Base-by-base conservation (phyloP, 2,888 invertebrate genomes). In the Hyles lineata region DNA sequence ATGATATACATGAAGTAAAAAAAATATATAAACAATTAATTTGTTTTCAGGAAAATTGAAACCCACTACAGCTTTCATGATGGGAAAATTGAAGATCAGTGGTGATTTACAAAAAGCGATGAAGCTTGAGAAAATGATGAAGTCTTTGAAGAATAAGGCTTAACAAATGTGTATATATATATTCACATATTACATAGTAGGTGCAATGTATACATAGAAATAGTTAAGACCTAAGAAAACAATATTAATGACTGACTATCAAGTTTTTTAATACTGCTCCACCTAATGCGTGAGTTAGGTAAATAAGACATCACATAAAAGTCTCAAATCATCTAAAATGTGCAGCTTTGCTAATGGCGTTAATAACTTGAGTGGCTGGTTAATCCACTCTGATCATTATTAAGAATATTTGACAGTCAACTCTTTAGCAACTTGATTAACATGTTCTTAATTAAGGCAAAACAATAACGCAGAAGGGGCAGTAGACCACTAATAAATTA, bases 91-190 rank as follows among this genome's bases (percentile, higher is more conserved):
- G 81, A 99, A 99, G 93, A 98, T 99, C 79, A 96, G 95, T 77
- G 99, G 99, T 0, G 98, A 99, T 87, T 95, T 99, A 83, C 97
- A 97, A 82, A 98, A 98, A 87, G 99, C 99, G 0, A 97, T 99
- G 96, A 99, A 99, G 88, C 93, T 99, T 75, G 99, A 99, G 87
- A 98, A 97, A 87, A 95, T 99, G 77, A 97, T 99, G 97, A 95
- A 95, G 69, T 96, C 96, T 50, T 93, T 98, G n/a, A 97, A 97
- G 84, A 95, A 96, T 59, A 97, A 94, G 79, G 87, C 84, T 74
- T 94, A 91, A 87, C 63, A 63, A 21, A 25, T 25, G 17, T 67
- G 63, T 58, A 63, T 58, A 63, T 58, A 63, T 67, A 59, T 43
- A 21, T 72, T 71, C 52, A 21, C 5, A 59, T 21, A 72, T 71